These are phyloP conservation scores for Nesogale talazaci DNA, from an alignment of 2,113 vertebrate genomes.

Conservation along the genomic window DNA sequence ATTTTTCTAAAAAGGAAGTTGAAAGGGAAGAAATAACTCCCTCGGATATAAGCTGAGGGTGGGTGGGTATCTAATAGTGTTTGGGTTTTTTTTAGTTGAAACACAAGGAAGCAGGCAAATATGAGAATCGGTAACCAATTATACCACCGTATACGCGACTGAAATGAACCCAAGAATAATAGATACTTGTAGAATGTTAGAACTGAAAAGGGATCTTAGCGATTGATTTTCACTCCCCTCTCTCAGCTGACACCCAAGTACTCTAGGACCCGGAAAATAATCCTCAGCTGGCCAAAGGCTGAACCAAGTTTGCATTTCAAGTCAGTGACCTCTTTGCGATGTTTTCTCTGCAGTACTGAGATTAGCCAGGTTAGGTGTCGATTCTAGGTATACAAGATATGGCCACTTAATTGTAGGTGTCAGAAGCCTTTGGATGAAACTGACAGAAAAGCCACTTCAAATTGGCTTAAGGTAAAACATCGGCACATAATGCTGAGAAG, in stretches of 20 bases:
- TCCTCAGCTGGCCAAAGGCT: not conserved
- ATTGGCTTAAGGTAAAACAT: no score
- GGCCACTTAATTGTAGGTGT: no score
- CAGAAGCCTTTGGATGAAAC: not conserved
- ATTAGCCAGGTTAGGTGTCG: not conserved
- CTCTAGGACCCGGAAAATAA: slow-evolving; percentile 32
- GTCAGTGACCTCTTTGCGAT: not conserved
- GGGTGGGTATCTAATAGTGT: slow-evolving; percentile 14
- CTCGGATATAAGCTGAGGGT: not conserved
- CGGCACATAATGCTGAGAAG: no score
- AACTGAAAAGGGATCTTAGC: slow-evolving; percentile 74
- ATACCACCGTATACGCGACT: not conserved
- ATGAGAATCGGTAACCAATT: slow-evolving; percentile 57
- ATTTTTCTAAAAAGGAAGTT: slow-evolving; percentile 66
- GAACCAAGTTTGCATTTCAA: not conserved
- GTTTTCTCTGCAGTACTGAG: not conserved
- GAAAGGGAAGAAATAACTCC: slow-evolving; percentile 54
- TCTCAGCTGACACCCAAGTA: slow-evolving; percentile 62
- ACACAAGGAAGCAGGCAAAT: slow-evolving; percentile 57
- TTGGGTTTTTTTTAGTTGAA: slow-evolving; percentile 50
- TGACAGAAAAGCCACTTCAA: no score
- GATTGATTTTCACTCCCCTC: slow-evolving; percentile 67
- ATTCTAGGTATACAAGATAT: no score
- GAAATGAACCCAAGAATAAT: slow-evolving; percentile 55
- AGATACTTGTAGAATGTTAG: slow-evolving; percentile 43